Base-by-base conservation (phyloP, 2,113 vertebrate species). In the Hemiprocne comata region DNA sequence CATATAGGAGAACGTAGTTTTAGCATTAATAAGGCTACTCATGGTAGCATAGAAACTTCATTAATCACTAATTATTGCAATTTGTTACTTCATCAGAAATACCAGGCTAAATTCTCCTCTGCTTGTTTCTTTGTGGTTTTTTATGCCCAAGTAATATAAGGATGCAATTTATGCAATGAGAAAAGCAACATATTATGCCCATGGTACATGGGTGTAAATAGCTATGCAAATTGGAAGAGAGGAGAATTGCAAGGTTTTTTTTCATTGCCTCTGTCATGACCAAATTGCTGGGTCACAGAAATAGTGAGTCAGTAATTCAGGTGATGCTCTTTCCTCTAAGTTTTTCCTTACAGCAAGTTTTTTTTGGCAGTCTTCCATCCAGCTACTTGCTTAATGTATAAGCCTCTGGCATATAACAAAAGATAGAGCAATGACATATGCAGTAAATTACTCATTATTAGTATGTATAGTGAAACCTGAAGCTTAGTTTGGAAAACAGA, bases 141-240 rank as follows among this genome's bases (percentile, higher is more conserved):
- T 89, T 87, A 57, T 80, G 74, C 29, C 54, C 10, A 4, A 86
- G 26, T 87, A 88, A 46, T 38, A 36, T 0, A 4, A 90, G 33
- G 40, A 64, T 61, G 70, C 40, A 88, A 60, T 88, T 90, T 85
- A 90, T 71, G 55, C 73, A 93, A 88, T 57, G 57, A 83, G 65
- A 74, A 75, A 55, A 77, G 67, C 58, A 57, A 96, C 58, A 58
- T 50, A 64, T 34, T 78, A 21, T 67, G 60, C 90, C 85, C 55
- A 28, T 31, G 44, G 33, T 64, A 60, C 21, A 50, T 60, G 85
- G 93, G 85, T 69, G 64, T 65, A 84, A 79, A 86, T 48, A 91
- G 85, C 95, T 95, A 96, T 95, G 95, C 94, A 95, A 93, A 85
- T 46, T 71, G 60, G 51, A 91, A 88, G 38, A 90, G 36, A 54